Evolutionary conservation across 1,140 invertebrate genomes (phyloP), one percentile per base, ranked within the genome.

Genomic region (Pachypeltis micranthus): DNA sequence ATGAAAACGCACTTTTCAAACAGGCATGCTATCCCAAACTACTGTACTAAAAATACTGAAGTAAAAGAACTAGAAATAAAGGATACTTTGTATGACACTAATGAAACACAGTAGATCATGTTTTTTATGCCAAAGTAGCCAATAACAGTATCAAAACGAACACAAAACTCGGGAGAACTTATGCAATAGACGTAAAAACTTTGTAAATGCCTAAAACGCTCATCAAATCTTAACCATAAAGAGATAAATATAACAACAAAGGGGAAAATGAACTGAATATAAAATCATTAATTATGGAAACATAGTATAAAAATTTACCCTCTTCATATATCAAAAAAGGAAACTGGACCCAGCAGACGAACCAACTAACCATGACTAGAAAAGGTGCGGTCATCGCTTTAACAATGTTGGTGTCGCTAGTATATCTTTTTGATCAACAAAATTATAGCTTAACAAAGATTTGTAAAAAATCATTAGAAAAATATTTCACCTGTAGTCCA

Each of bases 401-500:
- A 68, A 68, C 67, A 68, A 68, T 66, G 66, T 67, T 67, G 66
- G 63, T 65, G 66, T 62, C 66, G 66, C 66, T 61, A 63, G 66
- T 65, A 39, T 31, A 10, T 23, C 7, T 12, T 63, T 39, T 59
- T 64, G 59, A 26, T 16, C 23, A 44, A 47, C 19, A 47, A 26
- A 58, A 44, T 59, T 62, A 16, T 47, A 59, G 29, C 31, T 59
- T 59, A 58, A 62, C 58, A 57, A 64, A 61, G 59, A 19, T 44
- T 31, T 54, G 28, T 54, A 60, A 64, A 64, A 44, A 25, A 51
- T 59, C 7, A 14, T 54, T 54, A 64, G 29, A 60, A 64, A 64
- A 64, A 64, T 59, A 60, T 60, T 47, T 21, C 62, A 26, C 62
- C 55, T 23, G 47, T 7, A 54, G 14, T 54, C 14, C 14, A 23